Conservation (phyloP, 2,888 invertebrate genomes). For the Tetranychus truncatus region DNA sequence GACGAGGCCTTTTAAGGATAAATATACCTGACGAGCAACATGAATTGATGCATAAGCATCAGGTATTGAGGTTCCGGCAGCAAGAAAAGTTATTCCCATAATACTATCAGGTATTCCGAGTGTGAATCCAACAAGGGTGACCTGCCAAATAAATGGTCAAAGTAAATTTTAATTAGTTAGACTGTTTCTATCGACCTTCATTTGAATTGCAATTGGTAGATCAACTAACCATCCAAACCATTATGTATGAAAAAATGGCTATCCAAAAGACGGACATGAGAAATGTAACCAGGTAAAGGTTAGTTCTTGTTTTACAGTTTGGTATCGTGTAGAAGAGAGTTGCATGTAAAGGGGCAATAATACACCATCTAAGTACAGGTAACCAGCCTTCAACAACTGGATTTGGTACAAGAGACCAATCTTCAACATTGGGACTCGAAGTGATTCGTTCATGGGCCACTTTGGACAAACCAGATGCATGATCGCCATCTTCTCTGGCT, state of each 20-base stretch:
- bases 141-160: slow-evolving; percentile 25
- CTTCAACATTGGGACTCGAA: not conserved
- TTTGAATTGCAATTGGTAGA: not conserved
- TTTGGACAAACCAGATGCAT: not conserved
- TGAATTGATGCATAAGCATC: slow-evolving; percentile 36
- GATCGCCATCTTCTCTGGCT: not conserved
- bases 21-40: slow-evolving; percentile 29
- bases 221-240: slow-evolving; percentile 37
- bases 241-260: slow-evolving; percentile 34
- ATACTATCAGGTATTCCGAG: slow-evolving; percentile 34
- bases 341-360: slow-evolving; percentile 32
- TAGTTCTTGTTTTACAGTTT: slow-evolving; percentile 32
- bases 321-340: slow-evolving; percentile 33
- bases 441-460: not conserved
- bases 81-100: slow-evolving; percentile 37
- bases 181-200: not conserved
- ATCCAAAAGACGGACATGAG: slow-evolving; percentile 35
- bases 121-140: slow-evolving; percentile 33
- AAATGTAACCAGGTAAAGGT: slow-evolving; percentile 32
- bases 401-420: slow-evolving; percentile 20
- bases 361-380: slow-evolving; percentile 29
- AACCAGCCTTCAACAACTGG: slow-evolving; percentile 15
- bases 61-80: slow-evolving; percentile 36
- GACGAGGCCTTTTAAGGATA: too few species aligned
- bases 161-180: not conserved